These are phyloP conservation scores for Synanthedon formicaeformis DNA, from an alignment of 2,888 invertebrate genomes.

Conservation along the genomic window DNA sequence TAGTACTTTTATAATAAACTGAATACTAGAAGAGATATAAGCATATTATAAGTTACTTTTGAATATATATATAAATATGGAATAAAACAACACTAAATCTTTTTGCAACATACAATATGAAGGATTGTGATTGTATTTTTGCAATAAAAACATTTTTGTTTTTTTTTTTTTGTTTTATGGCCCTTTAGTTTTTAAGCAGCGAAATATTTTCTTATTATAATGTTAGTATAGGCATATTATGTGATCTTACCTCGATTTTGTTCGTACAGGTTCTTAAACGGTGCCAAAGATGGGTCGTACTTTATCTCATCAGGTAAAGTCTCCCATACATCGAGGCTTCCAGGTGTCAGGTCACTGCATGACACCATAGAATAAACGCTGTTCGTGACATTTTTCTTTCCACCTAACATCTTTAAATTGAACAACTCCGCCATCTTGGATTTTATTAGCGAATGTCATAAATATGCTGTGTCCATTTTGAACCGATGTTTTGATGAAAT, in stretches of 20 bases:
- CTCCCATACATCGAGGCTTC: constrained; percentile 74
- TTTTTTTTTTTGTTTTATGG: too few species aligned
- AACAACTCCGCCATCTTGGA: constrained; percentile 27
- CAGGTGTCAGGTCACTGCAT: constrained; percentile 71
- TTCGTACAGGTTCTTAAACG: constrained; percentile 71
- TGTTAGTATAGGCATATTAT: too few species aligned
- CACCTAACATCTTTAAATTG: constrained; percentile 16
- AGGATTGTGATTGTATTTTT: too few species aligned
- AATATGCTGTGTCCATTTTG: constrained; percentile 2
- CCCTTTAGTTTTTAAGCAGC: too few species aligned
- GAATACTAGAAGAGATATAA: too few species aligned
- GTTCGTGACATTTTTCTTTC: constrained; percentile 15
- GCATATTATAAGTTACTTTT: too few species aligned
- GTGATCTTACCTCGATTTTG: constrained; percentile 48
- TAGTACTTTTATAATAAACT: too few species aligned
- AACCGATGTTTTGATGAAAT: neutral
- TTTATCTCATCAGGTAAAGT: constrained; percentile 75
- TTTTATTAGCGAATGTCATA: constrained; percentile 11
- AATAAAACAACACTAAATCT: too few species aligned
- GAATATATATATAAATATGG: too few species aligned
- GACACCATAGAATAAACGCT: constrained; percentile 61
- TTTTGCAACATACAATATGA: too few species aligned
- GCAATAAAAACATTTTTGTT: too few species aligned
- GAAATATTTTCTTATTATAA: too few species aligned
- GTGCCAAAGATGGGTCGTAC: constrained; percentile 74